These are phyloP conservation scores for Brachionus angularis DNA, from an alignment of 1,140 invertebrate species.

Conservation along the genomic window DNA sequence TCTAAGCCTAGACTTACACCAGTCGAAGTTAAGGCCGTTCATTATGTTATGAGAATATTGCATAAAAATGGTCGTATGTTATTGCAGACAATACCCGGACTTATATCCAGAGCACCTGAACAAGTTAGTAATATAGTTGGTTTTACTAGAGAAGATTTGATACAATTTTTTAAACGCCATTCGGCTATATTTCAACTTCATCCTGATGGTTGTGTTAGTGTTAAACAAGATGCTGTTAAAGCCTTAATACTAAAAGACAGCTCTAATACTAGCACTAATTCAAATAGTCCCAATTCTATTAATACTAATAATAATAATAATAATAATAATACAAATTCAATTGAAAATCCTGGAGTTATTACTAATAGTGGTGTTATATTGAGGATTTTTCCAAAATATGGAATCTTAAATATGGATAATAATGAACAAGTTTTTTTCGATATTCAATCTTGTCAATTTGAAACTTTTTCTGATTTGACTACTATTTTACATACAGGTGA, in stretches of 20 bases:
- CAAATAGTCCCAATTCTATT: background rate
- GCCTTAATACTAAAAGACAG: constrained; percentile 43
- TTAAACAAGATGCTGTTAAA: constrained; percentile 44
- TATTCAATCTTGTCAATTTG: constrained; percentile 54
- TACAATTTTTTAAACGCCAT: constrained; percentile 38
- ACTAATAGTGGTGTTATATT: constrained; percentile 36
- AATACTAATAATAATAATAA: background rate
- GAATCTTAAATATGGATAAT: constrained; percentile 58
- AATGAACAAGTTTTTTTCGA: constrained; percentile 61
- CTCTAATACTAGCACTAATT: background rate
- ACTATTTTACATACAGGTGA: constrained; percentile 55
- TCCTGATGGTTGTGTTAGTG: constrained; percentile 44
- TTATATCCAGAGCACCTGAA: constrained; percentile 41
- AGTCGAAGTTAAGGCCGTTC: constrained; percentile 43
- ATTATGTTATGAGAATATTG: constrained; percentile 44
- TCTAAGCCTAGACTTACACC: constrained; percentile 35
- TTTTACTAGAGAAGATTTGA: constrained; percentile 42
- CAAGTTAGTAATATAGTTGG: constrained; percentile 39
- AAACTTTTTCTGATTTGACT: constrained; percentile 56
- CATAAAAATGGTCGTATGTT: constrained; percentile 40
- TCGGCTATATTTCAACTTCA: constrained; percentile 39
- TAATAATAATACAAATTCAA: background rate
- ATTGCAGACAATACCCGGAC: constrained; percentile 35
- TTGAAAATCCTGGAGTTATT: background rate
- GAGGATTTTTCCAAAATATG: constrained; percentile 53